Conservation (phyloP, 2,113 vertebrate species). For the Tragelaphus buxtoni region DNA sequence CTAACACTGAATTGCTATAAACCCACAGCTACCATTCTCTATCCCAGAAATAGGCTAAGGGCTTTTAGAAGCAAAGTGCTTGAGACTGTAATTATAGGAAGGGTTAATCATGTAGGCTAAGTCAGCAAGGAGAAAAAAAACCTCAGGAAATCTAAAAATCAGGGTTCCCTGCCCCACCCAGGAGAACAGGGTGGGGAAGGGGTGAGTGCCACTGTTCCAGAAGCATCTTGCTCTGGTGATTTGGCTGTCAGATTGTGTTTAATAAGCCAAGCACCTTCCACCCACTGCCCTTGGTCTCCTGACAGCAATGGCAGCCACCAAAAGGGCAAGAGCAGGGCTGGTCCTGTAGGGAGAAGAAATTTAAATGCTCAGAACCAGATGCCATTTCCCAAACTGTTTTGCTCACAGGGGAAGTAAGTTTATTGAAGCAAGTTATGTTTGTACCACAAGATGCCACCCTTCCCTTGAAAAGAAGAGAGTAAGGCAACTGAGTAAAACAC, state of each 20-base stretch:
- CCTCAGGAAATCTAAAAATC: not conserved
- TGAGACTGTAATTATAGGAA: not conserved
- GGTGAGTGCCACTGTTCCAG: not conserved
- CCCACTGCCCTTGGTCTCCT: not conserved
- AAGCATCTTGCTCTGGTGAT: not conserved
- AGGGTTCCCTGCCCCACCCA: not conserved
- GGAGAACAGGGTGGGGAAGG: not conserved
- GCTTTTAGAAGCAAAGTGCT: not conserved
- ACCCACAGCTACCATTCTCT: not conserved
- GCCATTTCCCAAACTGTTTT: not conserved
- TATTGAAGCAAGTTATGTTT: conserved; percentile 17
- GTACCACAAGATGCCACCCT: conserved; percentile 60
- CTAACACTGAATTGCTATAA: not conserved
- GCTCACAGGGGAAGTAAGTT: not conserved
- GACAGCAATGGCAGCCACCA: not conserved
- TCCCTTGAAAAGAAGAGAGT: conserved; percentile 38
- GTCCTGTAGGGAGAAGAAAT: not conserved
- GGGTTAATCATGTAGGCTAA: not conserved
- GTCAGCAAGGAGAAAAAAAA: not conserved
- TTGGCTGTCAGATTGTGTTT: not conserved
- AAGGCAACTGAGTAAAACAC: not conserved
- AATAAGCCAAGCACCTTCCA: not conserved
- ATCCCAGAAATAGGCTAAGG: conserved; percentile 19
- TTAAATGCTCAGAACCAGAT: conserved; percentile 3
- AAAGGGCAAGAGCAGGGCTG: not conserved